Evolutionary conservation across 92 coral and sea anemone genomes (phyloP), one percentile per base, ranked within the genome.

Genomic region (Epizoanthus fatuus): DNA sequence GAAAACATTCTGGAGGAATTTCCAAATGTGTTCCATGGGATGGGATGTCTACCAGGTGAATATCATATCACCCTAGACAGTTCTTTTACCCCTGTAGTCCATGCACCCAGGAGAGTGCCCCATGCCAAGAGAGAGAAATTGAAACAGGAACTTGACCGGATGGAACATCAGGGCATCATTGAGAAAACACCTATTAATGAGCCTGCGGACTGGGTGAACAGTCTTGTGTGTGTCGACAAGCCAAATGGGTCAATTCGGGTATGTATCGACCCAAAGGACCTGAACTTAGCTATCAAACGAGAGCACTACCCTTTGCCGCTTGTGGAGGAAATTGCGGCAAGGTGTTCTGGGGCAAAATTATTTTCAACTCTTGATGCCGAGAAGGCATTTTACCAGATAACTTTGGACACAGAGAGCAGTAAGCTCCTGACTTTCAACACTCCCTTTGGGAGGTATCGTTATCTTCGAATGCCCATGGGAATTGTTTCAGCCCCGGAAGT

Each of bases 31-130:
- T 87, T 87, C 45, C 29, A 72, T 54, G 87, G 74, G 3, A 56
- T 81, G 39, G 75, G 91, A 5, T 68, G 80, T 86, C 60, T 86
- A 70, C 74, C 86, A 16, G 86, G 90, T 32, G 37, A 78, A 3
- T 81, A 87, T 49, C 91, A 88, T 81, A 72, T 81, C 6, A 81
- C 59, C 13, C 19, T 63, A 15, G 81, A 81, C 87, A 74, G 81
- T 49, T 71, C 75, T 7, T 65, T 87, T 14, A 51, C 22, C 5
- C 91, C 84, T 32, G 87, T 87, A 35, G 81, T 81, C 45, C 91
- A 86, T 47, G 85, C 90, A 55, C 77, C 90, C 53, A 86, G 90
- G 55, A 52, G 80, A 79, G 75, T 87, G 32, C 83, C 91, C 25
- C 25, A 22, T 22, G 25, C 25, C 25, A 22, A 22, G 25, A 22